Base-by-base conservation (phyloP, 1,140 invertebrate species). In the Drosophila prosaltans region DNA sequence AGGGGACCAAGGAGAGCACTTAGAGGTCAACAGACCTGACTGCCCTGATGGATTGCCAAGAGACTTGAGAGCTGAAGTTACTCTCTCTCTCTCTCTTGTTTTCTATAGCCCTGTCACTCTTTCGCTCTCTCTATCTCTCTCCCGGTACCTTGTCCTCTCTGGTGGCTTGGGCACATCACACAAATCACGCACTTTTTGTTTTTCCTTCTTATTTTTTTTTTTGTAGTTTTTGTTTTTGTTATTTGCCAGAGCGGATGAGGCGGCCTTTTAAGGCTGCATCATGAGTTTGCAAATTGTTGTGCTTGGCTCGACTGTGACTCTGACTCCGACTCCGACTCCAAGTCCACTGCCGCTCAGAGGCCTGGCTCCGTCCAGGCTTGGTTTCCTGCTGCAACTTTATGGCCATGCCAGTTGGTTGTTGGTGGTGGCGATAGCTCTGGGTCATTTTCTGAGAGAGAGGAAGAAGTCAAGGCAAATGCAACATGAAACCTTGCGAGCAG, bases 281-380 rank as follows among this genome's bases (percentile, higher is more conserved):
- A 89, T 89, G 84, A 89, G 84, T 90, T 86, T 89, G 84, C 85
- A 89, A 90, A 89, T 89, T 86, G 82, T 86, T 84, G 79, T 68
- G 74, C 62, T 51, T 24, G 24, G 45, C 21, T 24, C 45, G 45
- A 51, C 45, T 51, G 32, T 26, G 24, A 51, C 45, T 51, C 59
- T 70, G 68, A 74, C 63, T 70, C 57, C 54, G 63, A 51, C 21
- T 51, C 45, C 45, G 10, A 51, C 45, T 24, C 21, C 41, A 48
- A 48, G 16, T 16, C 16, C 16, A 16, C 16, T 48, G 45, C 16
- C 45, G 45, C 45, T 51, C 45, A 51, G 45, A 26, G 45, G 45
- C 45, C 21, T 24, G 65, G 77, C 74, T 74, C 74, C 32, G 58
- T 51, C 64, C 61, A 45, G 21, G 55, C 66, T 66, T 69, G 77